Percentiles rank a stretch among this genome's conserved stretches.
Conservation (phyloP, 2,888 invertebrate genomes). For the Metopia argyrocephala region DNA sequence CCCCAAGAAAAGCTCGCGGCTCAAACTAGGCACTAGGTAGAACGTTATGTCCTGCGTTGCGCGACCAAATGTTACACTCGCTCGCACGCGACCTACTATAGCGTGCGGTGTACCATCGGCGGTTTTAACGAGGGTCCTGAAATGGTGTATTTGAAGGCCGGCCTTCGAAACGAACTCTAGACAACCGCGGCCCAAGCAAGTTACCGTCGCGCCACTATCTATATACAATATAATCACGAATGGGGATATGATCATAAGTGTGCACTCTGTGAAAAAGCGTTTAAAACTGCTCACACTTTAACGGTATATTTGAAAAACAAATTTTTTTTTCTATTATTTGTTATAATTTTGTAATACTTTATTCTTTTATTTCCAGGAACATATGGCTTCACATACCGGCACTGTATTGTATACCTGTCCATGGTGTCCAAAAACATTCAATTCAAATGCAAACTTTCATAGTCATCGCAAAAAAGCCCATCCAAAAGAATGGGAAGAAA, state of each 20-base stretch:
- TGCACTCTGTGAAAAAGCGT: constrained; percentile 76
- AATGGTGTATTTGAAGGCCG: too few species aligned
- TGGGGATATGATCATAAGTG: constrained; percentile 73
- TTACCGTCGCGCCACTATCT: too few species aligned
- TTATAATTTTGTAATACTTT: constrained; percentile 67
- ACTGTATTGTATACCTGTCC: constrained; percentile 73
- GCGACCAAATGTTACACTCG: too few species aligned
- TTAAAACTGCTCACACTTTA: constrained; percentile 74
- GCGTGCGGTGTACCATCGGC: too few species aligned
- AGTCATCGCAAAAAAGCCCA: constrained; percentile 74
- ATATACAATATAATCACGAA: constrained; percentile 74
- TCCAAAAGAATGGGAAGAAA: constrained; percentile 75
- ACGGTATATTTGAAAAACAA: constrained; percentile 48
- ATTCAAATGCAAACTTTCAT: constrained; percentile 74
- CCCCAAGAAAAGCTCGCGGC: too few species aligned
- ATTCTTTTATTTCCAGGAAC: constrained; percentile 69
- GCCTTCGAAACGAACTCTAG: too few species aligned
- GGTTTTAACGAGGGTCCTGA: too few species aligned
- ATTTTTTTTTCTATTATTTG: constrained; percentile 59
- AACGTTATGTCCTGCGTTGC: too few species aligned
- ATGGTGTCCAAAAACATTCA: constrained; percentile 75
- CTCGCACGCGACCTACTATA: too few species aligned
- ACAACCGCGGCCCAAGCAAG: too few species aligned
- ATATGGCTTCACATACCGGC: constrained; percentile 75
- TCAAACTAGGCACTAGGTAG: too few species aligned